A percentile compares a stretch with the other conserved stretches of the same genome.
phyloP scores from a whole-genome alignment of 2,888 invertebrate species.

The Brassicogethes aeneus region DNA sequence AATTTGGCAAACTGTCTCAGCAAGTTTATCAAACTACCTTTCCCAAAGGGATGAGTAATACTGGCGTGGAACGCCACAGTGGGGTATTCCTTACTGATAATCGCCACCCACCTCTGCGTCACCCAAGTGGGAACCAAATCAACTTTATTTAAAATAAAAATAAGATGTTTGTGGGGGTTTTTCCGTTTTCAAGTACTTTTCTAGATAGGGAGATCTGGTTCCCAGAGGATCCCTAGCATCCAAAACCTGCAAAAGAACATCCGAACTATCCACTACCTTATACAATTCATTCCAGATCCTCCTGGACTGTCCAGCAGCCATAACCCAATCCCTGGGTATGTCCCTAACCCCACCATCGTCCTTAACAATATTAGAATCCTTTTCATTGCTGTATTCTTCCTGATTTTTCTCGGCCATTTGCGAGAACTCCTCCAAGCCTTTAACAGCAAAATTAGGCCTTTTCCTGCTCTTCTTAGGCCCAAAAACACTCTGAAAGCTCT shows the following conservation, averaged over 20 bases:
- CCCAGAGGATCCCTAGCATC: constrained; percentile 98
- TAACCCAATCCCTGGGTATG: constrained; percentile 85
- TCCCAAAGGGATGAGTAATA: constrained; percentile 96
- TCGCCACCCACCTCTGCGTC: constrained; percentile 94
- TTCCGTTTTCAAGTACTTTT: constrained; percentile 86
- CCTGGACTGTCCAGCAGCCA: constrained; percentile 91
- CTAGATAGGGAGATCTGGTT: constrained; percentile 86
- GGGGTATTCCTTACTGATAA: constrained; percentile 89
- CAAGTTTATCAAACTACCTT: constrained; percentile 93
- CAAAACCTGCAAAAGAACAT: constrained; percentile 90
- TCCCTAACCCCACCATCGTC: constrained; percentile 74
- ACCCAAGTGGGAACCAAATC: constrained; percentile 97
- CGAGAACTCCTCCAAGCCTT: constrained; percentile 70
- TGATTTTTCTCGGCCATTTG: constrained; percentile 61
- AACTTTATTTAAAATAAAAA: constrained; percentile 95
- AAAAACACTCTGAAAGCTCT: constrained; percentile 89
- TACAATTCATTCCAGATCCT: constrained; percentile 99
- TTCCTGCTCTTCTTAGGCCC: constrained; percentile 92
- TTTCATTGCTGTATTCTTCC: constrained; percentile 70
- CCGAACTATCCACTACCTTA: constrained; percentile 98
- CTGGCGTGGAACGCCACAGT: constrained; percentile 98
- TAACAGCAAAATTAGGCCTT: constrained; percentile 68
- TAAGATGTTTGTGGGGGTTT: constrained; percentile 95
- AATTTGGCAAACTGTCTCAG: constrained; percentile 88
- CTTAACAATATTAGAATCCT: constrained; percentile 75